phyloP scores from a whole-genome alignment of 1,140 invertebrate species.

The Armadillidium nasatum region DNA sequence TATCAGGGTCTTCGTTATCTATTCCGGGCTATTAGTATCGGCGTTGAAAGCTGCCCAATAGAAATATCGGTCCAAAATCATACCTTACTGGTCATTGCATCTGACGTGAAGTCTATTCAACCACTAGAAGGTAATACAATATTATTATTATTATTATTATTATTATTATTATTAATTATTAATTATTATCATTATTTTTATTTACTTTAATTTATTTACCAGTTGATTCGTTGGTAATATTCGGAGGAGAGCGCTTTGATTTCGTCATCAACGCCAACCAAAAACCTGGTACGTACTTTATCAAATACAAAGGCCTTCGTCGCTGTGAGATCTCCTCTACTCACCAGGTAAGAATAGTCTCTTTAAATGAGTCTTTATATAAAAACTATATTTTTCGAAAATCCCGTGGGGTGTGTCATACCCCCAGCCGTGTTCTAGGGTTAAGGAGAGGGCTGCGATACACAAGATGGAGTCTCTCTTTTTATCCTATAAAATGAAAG shows the following conservation, averaged over 20 bases:
- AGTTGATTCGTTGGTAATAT: constrained; percentile 73
- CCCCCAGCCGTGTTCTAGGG: no score
- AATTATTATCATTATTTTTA: no score
- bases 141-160: no score
- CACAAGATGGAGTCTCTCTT: neutral
- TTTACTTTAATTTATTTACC: constrained; percentile 12
- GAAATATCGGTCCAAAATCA: constrained; percentile 80
- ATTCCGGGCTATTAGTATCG: constrained; percentile 81
- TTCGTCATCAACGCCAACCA: constrained; percentile 73
- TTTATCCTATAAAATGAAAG: neutral
- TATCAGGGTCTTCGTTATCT: constrained; percentile 67
- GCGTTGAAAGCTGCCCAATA: constrained; percentile 79
- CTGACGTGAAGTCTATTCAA: constrained; percentile 72
- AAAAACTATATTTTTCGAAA: no score
- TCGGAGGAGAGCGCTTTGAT: constrained; percentile 82
- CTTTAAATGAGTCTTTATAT: no score
- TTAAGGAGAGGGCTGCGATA: neutral
- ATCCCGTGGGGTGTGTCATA: no score
- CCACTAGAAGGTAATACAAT: constrained; percentile 64
- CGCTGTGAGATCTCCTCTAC: constrained; percentile 70
- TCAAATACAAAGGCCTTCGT: constrained; percentile 77
- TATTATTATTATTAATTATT: no score
- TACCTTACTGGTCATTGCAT: constrained; percentile 67
- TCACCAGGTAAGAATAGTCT: constrained; percentile 59
- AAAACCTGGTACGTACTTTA: constrained; percentile 67